Evolutionary conservation across 92 coral and sea anemone genomes (phyloP), one percentile per base, ranked within the genome.

Genomic region (Palythoa grandiflora): DNA sequence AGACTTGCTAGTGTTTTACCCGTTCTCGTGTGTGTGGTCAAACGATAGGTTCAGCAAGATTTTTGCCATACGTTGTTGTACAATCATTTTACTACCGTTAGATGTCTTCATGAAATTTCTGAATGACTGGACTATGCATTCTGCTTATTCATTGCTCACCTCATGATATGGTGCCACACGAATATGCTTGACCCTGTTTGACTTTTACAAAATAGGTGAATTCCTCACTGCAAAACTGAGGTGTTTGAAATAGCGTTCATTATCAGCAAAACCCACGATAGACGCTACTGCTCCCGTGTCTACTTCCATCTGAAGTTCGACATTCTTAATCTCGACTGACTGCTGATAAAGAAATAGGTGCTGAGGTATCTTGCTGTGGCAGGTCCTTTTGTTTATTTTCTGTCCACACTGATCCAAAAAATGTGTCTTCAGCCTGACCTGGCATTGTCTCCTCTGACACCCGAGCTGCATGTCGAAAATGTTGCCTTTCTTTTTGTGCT

Each of bases 281-380:
- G 90, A 87, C 1, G 89, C 93, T 47, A 86, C 80, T 12, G 86
- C 92, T 71, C 89, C 87, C 2, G 81, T 85, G 53, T 85, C 92
- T 1, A 84, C 86, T 78, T 85, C 92, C 89, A 89, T 89, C 37
- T 3, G 84, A 10, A 44, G 48, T 44, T 44, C 48, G 6, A 44
- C 48, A 44, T 44, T 44, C 48, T 44, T 1, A 44, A 44, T 78
- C 85, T 3, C 51, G 12, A 78, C 85, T 1, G 78, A 61, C 28
- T 78, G 66, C 48, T 44, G 48, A 6, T 6, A 44, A 44, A 3
- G 48, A 44, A 6, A 44, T 44, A 44, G 48, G 48, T 6, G 48
- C 17, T 48, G 68, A 17, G 79, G 20, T 5, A 20, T 17, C 15
- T 54, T 6, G 5, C 38, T 12, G 15, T 17, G 8, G 65, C 61